phyloP scores from a whole-genome alignment of 2,797 vertebrate genomes.

The Tarsius wallacei region DNA sequence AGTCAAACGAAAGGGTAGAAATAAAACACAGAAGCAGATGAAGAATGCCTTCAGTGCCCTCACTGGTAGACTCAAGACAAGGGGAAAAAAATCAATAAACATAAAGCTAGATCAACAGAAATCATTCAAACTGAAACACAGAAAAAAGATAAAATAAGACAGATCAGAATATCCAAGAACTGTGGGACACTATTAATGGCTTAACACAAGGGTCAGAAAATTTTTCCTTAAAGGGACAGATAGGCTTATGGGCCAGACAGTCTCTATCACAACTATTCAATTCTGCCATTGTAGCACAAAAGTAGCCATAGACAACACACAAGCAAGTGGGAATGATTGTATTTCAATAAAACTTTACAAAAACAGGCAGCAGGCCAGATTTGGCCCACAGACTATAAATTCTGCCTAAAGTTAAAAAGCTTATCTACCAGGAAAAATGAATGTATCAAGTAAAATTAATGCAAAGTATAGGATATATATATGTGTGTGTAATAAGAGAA shows the following conservation, averaged over 20 bases:
- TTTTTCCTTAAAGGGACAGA: background rate
- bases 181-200: background rate
- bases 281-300: background rate
- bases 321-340: background rate
- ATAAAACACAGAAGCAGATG: slow-evolving; percentile 14
- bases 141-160: slow-evolving; percentile 24
- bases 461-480: slow-evolving; percentile 23
- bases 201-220: slow-evolving; percentile 31
- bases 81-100: slow-evolving; percentile 26
- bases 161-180: background rate
- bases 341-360: slow-evolving; percentile 37
- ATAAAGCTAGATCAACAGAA: background rate
- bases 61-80: background rate
- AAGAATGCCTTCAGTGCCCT: background rate
- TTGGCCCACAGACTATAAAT: background rate
- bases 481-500: background rate
- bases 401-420: slow-evolving; percentile 39
- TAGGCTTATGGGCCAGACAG: background rate
- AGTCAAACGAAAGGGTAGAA: slow-evolving; percentile 23
- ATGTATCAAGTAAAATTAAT: slow-evolving; percentile 38
- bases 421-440: slow-evolving; percentile 29
- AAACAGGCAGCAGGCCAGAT: background rate
- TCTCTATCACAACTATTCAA: background rate
- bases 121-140: slow-evolving; percentile 32
- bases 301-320: background rate